Evolutionary conservation across 1,140 invertebrate species (phyloP).

Genomic region (Drosophila triauraria): DNA sequence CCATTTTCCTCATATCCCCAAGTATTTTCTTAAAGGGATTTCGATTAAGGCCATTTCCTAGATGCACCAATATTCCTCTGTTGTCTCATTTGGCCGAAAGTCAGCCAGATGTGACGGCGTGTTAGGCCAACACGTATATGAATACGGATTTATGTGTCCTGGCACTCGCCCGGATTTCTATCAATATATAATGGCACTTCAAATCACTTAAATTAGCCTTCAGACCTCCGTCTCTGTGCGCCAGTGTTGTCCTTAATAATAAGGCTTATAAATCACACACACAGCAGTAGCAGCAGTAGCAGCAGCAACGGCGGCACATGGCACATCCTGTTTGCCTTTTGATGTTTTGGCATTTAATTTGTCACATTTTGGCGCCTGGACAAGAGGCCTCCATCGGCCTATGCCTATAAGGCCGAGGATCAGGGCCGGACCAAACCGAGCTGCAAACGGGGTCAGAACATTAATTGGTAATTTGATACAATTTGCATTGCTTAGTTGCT

Average conservation of each 20-base stretch:
- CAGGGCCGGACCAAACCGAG: not conserved
- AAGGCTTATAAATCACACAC: slow-evolving; percentile 46
- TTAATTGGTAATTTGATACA: slow-evolving; percentile 61
- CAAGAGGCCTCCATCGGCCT: not conserved
- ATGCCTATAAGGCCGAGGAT: not conserved
- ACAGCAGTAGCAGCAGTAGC: not conserved
- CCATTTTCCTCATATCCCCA: too few species aligned
- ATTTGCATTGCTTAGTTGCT: slow-evolving; percentile 56
- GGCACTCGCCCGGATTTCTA: slow-evolving; percentile 26
- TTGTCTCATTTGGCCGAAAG: slow-evolving; percentile 12
- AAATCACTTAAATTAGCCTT: slow-evolving; percentile 54
- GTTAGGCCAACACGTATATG: slow-evolving; percentile 13
- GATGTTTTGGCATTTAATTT: slow-evolving; percentile 64
- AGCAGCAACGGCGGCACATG: not conserved
- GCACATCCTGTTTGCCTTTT: slow-evolving; percentile 31
- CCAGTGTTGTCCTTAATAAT: slow-evolving; percentile 36
- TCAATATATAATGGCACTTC: slow-evolving; percentile 51
- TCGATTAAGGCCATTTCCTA: not conserved
- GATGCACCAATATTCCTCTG: not conserved
- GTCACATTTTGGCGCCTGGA: slow-evolving; percentile 47
- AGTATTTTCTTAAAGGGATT: slow-evolving; percentile 3
- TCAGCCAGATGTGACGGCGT: slow-evolving; percentile 10
- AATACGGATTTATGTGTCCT: not conserved
- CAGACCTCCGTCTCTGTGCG: not conserved
- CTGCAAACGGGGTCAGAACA: slow-evolving; percentile 12